Base-by-base conservation (phyloP, 2,113 vertebrate species). In the Perccottus glenii region DNA sequence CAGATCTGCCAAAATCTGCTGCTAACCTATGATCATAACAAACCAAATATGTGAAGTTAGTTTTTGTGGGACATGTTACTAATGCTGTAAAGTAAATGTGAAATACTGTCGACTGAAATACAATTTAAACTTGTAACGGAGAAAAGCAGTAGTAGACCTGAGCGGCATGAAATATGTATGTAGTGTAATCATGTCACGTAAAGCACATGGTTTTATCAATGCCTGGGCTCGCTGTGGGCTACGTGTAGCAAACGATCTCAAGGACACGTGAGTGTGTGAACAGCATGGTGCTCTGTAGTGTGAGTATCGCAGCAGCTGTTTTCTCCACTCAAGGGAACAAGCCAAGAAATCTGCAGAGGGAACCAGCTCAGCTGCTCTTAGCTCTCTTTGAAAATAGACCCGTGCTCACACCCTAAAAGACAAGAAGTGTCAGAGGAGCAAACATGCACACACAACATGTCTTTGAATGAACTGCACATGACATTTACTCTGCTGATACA, bases 281-380 rank as follows among this genome's bases (percentile, higher is more conserved):
- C 44, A 62, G 46, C 78, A 32, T 61, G 61, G 70, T 59, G 62
- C 38, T 36, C 45, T 38, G 1, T 27, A 27, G 19, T 55, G 62
- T 55, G 57, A 69, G 60, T 60, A 72, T 61, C 64, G 58, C 60
- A 81, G 61, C 90, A 89, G 89, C 85, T 91, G 88, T 89, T 81
- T 5, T 44, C 67, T 74, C 60, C 59, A 56, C 81, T 80, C 71
- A 35, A 48, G 70, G 71, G 58, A 55, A 61, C 14, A 2, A 32
- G 67, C 56, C 75, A 66, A 53, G 33, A 60, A 33, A 38, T 79
- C 66, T 69, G 73, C 63, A 67, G 65, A 49, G 60, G n/a, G 11
- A 11, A 4, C 15, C 12, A n/a, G 42, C 49, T 62, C 67, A 73
- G 73, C 45, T 72, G 33, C 49, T 78, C 52, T 52, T 16, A 70